Evolutionary conservation across 2,797 vertebrate species (phyloP), one percentile per base, ranked within the genome.

Genomic region (Luscinia luscinia): DNA sequence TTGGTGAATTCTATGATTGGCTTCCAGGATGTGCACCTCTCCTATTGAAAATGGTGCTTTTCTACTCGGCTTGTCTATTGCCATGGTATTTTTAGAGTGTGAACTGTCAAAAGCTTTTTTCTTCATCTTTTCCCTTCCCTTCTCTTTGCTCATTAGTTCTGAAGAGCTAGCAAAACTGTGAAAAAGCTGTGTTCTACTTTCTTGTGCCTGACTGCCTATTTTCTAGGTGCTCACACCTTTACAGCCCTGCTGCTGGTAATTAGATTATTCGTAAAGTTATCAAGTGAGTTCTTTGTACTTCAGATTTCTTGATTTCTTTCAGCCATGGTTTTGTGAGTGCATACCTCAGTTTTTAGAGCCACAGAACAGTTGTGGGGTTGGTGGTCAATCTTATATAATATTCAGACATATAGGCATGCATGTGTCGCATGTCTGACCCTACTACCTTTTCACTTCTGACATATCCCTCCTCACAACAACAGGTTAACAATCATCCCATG

Each of bases 101-200:
- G 87, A 93, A 57, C 64, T 83, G 73, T 91, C 72, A 95, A 93
- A 91, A 90, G 76, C 36, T 48, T 49, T 46, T 74, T 62, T 58
- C 22, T 64, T 43, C 45, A 32, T 64, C 27, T 48, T 51, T 81
- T 57, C 34, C 17, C 11, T 76, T 16, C 54, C 9, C 22, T 83
- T 64, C 34, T 90, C 69, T 93, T 89, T 78, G 61, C 89, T 95
- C 80, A 91, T 96, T 96, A 96, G 83, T 75, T 91, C 76, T 93
- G 90, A 94, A 96, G 91, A 95, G 93, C 83, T 73, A 76, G 73
- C 30, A 95, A 88, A 96, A 72, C 93, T 84, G 91, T 93, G 73
- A 64, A 88, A 92, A 84, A 90, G 48, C 59, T 55, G 26, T 7
- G 1, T 80, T 93, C 41, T 66, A 52, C 45, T 70, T 88, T 93